Base-by-base conservation (phyloP, 2,888 invertebrate species). In the Polyploca ridens region DNA sequence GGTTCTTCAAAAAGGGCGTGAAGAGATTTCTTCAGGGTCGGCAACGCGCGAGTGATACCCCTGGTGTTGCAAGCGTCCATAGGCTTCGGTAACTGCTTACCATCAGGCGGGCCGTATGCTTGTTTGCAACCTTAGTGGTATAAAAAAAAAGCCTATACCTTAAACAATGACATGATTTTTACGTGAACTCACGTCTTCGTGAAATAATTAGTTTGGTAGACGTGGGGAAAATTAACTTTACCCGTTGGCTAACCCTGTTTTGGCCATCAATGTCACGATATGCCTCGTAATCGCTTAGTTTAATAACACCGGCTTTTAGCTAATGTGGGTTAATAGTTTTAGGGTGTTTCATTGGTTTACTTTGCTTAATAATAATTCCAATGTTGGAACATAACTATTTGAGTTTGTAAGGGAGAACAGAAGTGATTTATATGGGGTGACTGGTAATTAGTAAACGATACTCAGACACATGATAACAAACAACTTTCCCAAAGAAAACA, bases 201-300 rank as follows among this genome's bases (percentile, higher is more conserved):
- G 7, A 10, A 54, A 54, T 54, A 54, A 19, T 49, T 49, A 49
- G 44, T 14, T 46, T 8, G 44, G 44, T 44, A 14, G 13, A n/a
- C 19, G 54, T 54, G 19, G 3, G 54, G 16, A 19, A 41, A 61
- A 61, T 61, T 35, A 11, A 41, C 38, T 27, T 27, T 58, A 58
- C n/a, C 41, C 38, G 35, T 33, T 41, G 19, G 35, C 33, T 41
- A 61, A 44, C 16, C 59, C 63, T 33, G 16, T 59, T 63, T 59
- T 59, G n/a, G 33, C 14, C 59, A 63, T 63, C 59, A 59, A 63
- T 59, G 63, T 63, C 49, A 59, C 59, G 35, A 60, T 46, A 46
- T 63, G 63, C 63, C 46, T 59, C 16, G 59, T 63, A 63, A 63
- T 59, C 59, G 59, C 44, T 59, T 13, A 41, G 41, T 41, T 19